Evolutionary conservation across 2,888 invertebrate genomes (phyloP).

Genomic region (Acanthacorydalis orientalis): DNA sequence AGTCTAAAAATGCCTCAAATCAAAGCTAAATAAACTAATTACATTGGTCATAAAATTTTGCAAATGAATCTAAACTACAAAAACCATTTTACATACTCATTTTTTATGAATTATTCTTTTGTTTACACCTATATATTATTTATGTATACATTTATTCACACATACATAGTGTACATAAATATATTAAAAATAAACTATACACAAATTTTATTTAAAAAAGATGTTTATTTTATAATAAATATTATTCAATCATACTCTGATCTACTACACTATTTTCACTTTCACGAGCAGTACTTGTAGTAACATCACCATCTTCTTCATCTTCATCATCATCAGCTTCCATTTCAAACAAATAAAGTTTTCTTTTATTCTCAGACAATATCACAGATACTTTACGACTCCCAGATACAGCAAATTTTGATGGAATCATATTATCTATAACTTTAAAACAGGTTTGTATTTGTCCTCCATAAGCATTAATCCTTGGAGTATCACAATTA

Average conservation of each 20-base stretch:
- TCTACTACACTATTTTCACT: slow-evolving; percentile 11
- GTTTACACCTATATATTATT: too few relatives aligned
- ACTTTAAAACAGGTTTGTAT: slow-evolving; percentile 36
- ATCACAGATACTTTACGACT: slow-evolving; percentile 70
- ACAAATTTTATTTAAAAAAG: too few relatives aligned
- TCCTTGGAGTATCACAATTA: slow-evolving; percentile 23
- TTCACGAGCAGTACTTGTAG: slow-evolving; percentile 16
- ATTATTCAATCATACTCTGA: slow-evolving; percentile 1
- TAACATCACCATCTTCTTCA: slow-evolving; percentile 48
- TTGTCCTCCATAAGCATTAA: slow-evolving; percentile 35
- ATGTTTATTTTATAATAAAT: too few relatives aligned
- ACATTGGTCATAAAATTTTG: too few relatives aligned
- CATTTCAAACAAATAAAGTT: slow-evolving; percentile 79
- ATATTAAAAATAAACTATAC: too few relatives aligned
- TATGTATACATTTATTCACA: too few relatives aligned
- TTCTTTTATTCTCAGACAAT: slow-evolving; percentile 58
- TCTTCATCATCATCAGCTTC: slow-evolving; percentile 86
- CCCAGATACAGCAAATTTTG: slow-evolving; percentile 69
- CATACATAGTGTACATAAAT: too few relatives aligned
- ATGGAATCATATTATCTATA: slow-evolving; percentile 49
- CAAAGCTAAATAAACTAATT: too few relatives aligned
- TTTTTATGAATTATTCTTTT: too few relatives aligned
- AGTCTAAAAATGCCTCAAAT: too few relatives aligned
- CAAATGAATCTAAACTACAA: too few relatives aligned
- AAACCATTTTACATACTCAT: too few relatives aligned